Evolutionary conservation across 2,797 vertebrate genomes (phyloP).

Genomic region (Lacerta bilineata): DNA sequence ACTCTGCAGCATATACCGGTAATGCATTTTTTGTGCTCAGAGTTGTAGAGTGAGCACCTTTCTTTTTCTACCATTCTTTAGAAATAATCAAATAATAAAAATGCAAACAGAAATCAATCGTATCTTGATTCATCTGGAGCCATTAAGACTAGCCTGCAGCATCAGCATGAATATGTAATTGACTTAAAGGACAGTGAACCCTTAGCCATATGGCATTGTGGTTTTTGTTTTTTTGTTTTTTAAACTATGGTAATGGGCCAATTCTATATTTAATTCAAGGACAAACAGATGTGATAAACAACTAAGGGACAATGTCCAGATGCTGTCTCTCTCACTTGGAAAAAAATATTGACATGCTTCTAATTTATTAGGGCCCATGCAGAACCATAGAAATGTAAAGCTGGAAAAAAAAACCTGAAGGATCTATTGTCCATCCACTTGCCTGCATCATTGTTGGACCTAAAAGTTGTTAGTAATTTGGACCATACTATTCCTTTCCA

Average conservation of each 20-base stretch:
- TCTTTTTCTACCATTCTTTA: slow-evolving; percentile 42
- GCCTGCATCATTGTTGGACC: neutral
- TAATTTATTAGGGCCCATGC: neutral
- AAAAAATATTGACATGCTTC: neutral
- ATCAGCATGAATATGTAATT: slow-evolving; percentile 24
- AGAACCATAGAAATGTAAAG: neutral
- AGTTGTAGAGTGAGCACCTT: neutral
- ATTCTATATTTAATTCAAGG: slow-evolving; percentile 57
- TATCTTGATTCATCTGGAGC: slow-evolving; percentile 28
- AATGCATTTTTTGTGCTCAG: neutral
- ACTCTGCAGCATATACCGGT: neutral
- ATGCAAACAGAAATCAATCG: slow-evolving; percentile 34
- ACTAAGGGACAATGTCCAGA: slow-evolving; percentile 59
- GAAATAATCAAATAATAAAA: slow-evolving; percentile 39
- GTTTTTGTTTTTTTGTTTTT: slow-evolving; percentile 32
- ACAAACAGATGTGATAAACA: slow-evolving; percentile 66
- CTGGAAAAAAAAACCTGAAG: neutral
- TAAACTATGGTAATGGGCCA: slow-evolving; percentile 36
- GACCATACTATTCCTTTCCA: neutral
- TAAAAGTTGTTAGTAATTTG: too few species aligned
- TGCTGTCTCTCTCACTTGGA: slow-evolving; percentile 15
- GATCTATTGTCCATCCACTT: neutral
- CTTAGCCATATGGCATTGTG: slow-evolving; percentile 42
- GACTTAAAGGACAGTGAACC: slow-evolving; percentile 41
- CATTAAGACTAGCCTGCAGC: slow-evolving; percentile 16